These are phyloP conservation scores for Gari tellinella DNA, from an alignment of 2,888 invertebrate species.

Conservation along the genomic window DNA sequence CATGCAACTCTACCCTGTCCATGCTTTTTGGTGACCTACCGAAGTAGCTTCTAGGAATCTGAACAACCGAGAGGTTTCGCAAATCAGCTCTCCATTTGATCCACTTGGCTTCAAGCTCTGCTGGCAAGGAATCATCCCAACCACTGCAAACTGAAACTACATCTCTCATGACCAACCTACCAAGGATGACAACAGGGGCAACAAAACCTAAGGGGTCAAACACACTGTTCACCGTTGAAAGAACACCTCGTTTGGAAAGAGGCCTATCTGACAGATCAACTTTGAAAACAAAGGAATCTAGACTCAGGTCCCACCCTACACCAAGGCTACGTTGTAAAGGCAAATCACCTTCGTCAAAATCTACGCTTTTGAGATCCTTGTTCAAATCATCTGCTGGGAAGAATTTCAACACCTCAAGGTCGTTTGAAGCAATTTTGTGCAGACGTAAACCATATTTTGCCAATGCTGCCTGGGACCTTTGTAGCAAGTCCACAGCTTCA, in stretches of 20 bases:
- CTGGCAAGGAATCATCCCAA: conserved; percentile 40
- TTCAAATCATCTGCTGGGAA: conserved; percentile 24
- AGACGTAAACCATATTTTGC: conserved; percentile 20
- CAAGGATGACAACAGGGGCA: conserved; percentile 20
- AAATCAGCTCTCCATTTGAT: conserved; percentile 19
- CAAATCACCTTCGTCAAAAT: conserved; percentile 11
- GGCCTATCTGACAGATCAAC: background rate
- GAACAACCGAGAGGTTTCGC: conserved; percentile 6
- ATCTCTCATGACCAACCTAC: conserved; percentile 31
- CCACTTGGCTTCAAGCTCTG: conserved; percentile 9
- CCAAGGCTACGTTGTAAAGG: conserved; percentile 33
- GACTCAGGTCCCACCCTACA: conserved; percentile 21
- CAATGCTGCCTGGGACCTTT: conserved; percentile 16
- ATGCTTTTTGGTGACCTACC: conserved; percentile 2
- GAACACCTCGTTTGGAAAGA: conserved; percentile 21
- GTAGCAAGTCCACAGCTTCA: conserved; percentile 36
- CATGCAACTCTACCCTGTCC: conserved; percentile 34
- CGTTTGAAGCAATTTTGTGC: conserved; percentile 45
- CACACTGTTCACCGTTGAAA: conserved; percentile 31
- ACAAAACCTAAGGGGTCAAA: conserved; percentile 46
- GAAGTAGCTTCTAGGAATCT: conserved; percentile 24
- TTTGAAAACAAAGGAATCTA: conserved; percentile 20
- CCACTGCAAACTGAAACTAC: conserved; percentile 10
- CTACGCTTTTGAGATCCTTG: conserved; percentile 10
- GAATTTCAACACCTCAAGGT: conserved; percentile 16